These are phyloP conservation scores for Drosophila sordidapex DNA, from an alignment of 2,888 invertebrate species.

Conservation along the genomic window DNA sequence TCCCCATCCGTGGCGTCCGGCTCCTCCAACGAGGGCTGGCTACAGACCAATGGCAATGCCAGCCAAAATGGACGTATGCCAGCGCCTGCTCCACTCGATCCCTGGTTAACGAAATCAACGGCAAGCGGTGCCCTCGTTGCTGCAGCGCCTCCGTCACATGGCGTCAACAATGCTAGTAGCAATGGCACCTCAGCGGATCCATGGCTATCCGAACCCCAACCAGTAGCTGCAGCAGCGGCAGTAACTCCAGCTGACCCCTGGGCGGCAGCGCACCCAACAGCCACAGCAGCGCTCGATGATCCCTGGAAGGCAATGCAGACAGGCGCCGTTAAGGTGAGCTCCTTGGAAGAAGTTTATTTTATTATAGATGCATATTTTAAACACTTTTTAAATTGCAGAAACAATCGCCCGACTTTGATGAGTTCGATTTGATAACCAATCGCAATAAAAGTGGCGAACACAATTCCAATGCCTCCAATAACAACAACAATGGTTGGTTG, in stretches of 20 bases:
- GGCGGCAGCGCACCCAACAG: constrained; percentile 65
- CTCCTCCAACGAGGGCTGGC: constrained; percentile 85
- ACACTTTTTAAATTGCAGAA: constrained; percentile 55
- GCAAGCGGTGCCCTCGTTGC: constrained; percentile 53
- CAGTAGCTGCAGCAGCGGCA: constrained; percentile 50
- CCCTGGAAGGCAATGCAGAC: constrained; percentile 87
- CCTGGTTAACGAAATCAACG: constrained; percentile 81
- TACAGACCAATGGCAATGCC: constrained; percentile 81
- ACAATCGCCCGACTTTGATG: constrained; percentile 90
- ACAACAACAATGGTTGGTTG: constrained; percentile 83
- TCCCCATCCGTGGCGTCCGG: constrained; percentile 84
- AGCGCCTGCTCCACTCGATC: constrained; percentile 68
- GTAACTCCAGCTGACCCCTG: constrained; percentile 66
- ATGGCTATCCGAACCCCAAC: constrained; percentile 75
- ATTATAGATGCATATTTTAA: not conserved
- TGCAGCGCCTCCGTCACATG: constrained; percentile 57
- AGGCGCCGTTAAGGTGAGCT: constrained; percentile 79
- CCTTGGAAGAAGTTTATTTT: not conserved
- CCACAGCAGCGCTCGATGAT: constrained; percentile 84
- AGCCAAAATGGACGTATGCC: constrained; percentile 64
- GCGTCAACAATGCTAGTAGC: constrained; percentile 33
- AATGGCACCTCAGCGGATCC: constrained; percentile 77
- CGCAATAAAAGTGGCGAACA: constrained; percentile 86
- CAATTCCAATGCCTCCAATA: constrained; percentile 81
- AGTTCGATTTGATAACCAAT: constrained; percentile 94